Percentiles rank a stretch among this genome's conserved stretches.
Conservation (phyloP, 2,113 vertebrate species). For the Ameiurus melas region DNA sequence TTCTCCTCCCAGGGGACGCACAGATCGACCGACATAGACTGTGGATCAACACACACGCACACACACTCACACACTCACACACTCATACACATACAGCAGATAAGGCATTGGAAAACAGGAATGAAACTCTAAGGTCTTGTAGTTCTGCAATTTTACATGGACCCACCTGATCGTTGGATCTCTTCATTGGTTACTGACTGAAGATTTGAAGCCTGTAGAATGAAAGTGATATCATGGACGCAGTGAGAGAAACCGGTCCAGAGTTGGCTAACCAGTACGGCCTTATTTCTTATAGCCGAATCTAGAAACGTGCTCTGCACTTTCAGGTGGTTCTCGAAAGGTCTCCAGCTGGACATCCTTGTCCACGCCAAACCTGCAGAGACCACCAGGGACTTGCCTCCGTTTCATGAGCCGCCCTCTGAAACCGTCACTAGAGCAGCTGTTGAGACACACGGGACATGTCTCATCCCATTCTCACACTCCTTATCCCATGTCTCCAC, state of each 20-base stretch:
- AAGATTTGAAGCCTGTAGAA: not conserved
- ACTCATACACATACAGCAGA: not conserved
- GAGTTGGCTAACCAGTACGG: not conserved
- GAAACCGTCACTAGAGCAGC: constrained; percentile 66
- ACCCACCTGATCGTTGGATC: not conserved
- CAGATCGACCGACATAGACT: constrained; percentile 5
- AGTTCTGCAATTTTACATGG: not conserved
- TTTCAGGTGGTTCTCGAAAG: constrained; percentile 47
- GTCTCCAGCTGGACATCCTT: constrained; percentile 40
- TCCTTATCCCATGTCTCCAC: constrained; percentile 61
- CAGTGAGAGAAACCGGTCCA: not conserved
- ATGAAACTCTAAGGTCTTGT: not conserved
- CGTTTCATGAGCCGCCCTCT: constrained; percentile 46
- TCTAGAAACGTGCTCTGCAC: not conserved
- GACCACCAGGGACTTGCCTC: constrained; percentile 42
- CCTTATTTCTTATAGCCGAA: not conserved
- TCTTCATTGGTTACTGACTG: not conserved
- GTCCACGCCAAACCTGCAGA: constrained; percentile 35
- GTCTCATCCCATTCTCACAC: constrained; percentile 61
- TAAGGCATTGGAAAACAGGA: not conserved
- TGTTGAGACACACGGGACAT: constrained; percentile 62
- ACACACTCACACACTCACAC: not conserved
- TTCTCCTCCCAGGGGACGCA: constrained; percentile 22
- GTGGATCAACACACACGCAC: not conserved
- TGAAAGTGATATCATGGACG: not conserved